phyloP scores from a whole-genome alignment of 2,113 vertebrate species.

The Platichthys flesus region DNA sequence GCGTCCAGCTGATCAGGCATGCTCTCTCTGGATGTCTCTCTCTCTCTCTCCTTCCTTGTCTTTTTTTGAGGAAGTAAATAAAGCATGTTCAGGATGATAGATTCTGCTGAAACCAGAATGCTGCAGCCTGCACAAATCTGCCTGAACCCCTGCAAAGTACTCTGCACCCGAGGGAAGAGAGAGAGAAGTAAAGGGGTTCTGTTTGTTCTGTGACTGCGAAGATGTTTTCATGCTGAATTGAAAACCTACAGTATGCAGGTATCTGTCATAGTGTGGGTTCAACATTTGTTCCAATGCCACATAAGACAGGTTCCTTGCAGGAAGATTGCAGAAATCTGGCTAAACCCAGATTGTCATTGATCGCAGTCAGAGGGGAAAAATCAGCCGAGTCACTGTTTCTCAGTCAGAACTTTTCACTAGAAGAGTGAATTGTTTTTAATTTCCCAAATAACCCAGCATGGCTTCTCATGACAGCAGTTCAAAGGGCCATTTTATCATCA shows the following conservation, averaged over 20 bases:
- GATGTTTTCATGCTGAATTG: conserved; percentile 1
- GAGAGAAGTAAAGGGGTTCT: too few species aligned
- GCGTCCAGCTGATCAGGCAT: background rate
- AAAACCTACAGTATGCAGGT: conserved; percentile 9
- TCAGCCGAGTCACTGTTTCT: conserved; percentile 21
- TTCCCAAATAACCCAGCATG: background rate
- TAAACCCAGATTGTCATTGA: conserved; percentile 15
- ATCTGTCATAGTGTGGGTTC: too few species aligned
- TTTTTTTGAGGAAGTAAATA: background rate
- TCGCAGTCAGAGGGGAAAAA: conserved; percentile 1
- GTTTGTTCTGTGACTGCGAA: too few species aligned
- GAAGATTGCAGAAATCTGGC: conserved; percentile 4
- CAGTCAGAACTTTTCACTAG: background rate
- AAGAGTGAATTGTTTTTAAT: background rate
- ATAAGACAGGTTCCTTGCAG: background rate
- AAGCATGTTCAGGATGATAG: conserved; percentile 20
- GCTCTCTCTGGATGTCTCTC: background rate
- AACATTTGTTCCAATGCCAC: background rate
- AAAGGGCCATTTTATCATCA: conserved; percentile 16
- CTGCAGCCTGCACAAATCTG: too few species aligned
- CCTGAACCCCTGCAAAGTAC: too few species aligned
- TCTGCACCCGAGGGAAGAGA: too few species aligned
- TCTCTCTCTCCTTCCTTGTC: background rate
- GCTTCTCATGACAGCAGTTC: background rate
- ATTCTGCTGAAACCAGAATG: background rate